Percentiles rank a stretch among this genome's conserved stretches.
Conservation (phyloP, 2,797 vertebrate species). For the Anas bernieri region DNA sequence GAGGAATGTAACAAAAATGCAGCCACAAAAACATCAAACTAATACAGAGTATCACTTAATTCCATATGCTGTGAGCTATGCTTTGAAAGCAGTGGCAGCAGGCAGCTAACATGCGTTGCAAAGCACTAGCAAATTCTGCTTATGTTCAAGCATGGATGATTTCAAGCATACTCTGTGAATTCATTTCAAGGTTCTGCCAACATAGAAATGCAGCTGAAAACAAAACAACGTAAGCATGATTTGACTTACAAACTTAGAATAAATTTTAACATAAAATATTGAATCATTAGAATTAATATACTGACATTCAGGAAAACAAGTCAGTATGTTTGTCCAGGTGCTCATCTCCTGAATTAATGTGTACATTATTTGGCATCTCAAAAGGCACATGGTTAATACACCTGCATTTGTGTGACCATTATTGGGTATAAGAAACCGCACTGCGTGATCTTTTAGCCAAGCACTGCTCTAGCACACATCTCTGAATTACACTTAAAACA, state of each 20-base stretch:
- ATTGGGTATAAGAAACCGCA: neutral
- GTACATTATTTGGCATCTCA: neutral
- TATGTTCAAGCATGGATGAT: neutral
- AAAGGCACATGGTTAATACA: neutral
- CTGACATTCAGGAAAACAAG: neutral
- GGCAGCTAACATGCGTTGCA: neutral
- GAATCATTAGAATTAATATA: neutral
- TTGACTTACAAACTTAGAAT: neutral
- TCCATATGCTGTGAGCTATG: neutral
- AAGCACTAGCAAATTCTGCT: neutral
- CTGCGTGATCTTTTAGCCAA: neutral
- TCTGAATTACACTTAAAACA: neutral
- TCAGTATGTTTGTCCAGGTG: neutral
- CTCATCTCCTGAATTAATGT: neutral
- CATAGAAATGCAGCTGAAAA: neutral
- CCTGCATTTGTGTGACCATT: neutral
- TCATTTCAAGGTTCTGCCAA: neutral
- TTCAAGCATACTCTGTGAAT: neutral
- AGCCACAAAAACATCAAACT: neutral
- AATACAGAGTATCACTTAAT: neutral
- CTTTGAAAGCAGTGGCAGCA: neutral
- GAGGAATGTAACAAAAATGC: neutral
- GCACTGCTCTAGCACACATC: neutral
- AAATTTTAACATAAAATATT: neutral
- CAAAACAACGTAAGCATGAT: neutral